Evolutionary conservation across 2,888 invertebrate genomes (phyloP), one percentile per base, ranked within the genome.

Genomic region (Nowickia ferox): DNA sequence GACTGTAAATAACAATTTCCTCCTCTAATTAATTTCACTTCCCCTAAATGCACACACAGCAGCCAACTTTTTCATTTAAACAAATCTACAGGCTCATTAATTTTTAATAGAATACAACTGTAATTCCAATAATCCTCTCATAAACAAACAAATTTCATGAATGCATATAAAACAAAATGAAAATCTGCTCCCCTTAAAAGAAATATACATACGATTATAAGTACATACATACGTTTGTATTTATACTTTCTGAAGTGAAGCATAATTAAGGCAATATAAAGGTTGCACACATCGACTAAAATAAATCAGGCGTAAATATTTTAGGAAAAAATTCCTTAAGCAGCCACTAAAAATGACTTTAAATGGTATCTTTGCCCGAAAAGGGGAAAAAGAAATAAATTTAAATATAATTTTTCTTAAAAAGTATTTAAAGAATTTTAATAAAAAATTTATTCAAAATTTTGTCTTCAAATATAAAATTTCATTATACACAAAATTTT

Each of bases 91-190:
- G 88, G 89, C 89, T 90, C 89, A 90, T 90, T 90, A 89, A 90
- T 89, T 88, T 88, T 89, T 71, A 90, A 89, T 89, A 87, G 88
- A 48, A 89, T 87, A 87, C 84, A 13, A 9, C 57, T 38, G 51
- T 89, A 87, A 75, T 75, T n/a, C 68, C 88, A 87, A 81, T 90
- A 91, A 90, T 91, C 90, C 90, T 88, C 90, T 89, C 91, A 89
- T 91, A 91, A 91, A 90, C 90, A 91, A 68, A 65, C 55, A 17
- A 69, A 78, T 22, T 61, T 48, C 53, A 46, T 63, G 22, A 55
- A 46, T 46, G 40, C 48, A 6, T n/a, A 42, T 15, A n/a, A 40
- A 44, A 40, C 10, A 46, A 79, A 79, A 79, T 79, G 40, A 79
- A 71, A 6, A 30, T 2, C 8, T 68, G 30, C 38, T 22, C 68